Evolutionary conservation across 2,113 vertebrate species (phyloP).

Genomic region (Tetrax tetrax): DNA sequence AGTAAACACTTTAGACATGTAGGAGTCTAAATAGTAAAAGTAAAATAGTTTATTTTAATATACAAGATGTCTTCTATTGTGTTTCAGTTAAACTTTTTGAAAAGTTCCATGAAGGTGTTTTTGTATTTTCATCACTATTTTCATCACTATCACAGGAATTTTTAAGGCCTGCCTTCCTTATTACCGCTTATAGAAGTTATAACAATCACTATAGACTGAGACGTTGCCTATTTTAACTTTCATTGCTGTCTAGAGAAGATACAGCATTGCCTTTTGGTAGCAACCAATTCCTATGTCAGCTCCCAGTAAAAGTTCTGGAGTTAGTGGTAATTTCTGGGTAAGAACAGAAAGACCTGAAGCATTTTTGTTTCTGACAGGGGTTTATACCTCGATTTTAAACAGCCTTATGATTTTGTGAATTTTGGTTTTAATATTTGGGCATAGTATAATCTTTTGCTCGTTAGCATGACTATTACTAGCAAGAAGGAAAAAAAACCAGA

Average conservation of each 20-base stretch:
- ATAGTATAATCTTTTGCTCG: not conserved
- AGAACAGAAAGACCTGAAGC: not conserved
- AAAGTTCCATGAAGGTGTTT: not conserved
- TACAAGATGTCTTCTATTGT: not conserved
- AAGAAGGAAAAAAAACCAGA: not conserved
- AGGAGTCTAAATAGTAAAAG: too few species aligned
- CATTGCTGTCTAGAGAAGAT: not conserved
- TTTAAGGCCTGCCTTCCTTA: not conserved
- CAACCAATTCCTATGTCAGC: not conserved
- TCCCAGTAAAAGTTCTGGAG: not conserved
- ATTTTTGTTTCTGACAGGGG: not conserved
- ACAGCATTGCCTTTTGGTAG: not conserved
- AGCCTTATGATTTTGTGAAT: not conserved
- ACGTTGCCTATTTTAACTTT: not conserved
- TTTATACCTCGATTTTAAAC: not conserved
- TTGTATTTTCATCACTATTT: not conserved
- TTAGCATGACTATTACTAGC: not conserved
- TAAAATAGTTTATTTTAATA: constrained; percentile 30
- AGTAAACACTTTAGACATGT: constrained; percentile 24
- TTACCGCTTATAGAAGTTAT: not conserved
- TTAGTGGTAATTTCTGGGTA: not conserved
- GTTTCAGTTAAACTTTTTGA: constrained; percentile 9
- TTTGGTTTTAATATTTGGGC: not conserved
- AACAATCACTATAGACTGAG: not conserved
- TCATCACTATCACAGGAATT: not conserved